Percentiles rank a stretch among this genome's conserved stretches.
These are phyloP conservation scores for Podilymbus podiceps DNA, from an alignment of 2,113 vertebrate species.

Conservation along the genomic window DNA sequence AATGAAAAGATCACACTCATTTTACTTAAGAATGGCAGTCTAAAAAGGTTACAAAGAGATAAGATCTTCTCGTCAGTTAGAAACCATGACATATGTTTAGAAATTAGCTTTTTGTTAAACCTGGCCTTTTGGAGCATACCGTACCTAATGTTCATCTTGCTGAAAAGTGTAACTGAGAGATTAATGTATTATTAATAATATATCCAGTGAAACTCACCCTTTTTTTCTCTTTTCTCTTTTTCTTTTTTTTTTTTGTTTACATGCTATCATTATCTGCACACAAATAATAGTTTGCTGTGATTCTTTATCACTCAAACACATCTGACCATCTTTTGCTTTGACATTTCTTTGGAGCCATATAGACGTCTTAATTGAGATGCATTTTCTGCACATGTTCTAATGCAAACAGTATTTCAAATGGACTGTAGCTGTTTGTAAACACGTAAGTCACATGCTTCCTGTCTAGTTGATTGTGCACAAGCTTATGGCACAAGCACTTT, in stretches of 20 bases:
- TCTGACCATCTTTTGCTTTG: not conserved
- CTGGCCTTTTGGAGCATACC: not conserved
- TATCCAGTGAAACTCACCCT: fast-evolving
- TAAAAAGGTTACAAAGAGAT: not conserved
- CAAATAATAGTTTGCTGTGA: not conserved
- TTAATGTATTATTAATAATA: not conserved
- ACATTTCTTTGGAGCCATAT: not conserved
- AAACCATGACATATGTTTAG: not conserved
- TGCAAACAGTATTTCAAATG: not conserved
- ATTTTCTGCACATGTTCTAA: not conserved
- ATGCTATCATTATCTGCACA: not conserved
- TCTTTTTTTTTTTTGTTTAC: too few species aligned
- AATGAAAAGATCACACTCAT: not conserved
- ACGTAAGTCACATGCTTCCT: fast-evolving
- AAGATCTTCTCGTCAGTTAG: not conserved
- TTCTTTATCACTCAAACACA: not conserved
- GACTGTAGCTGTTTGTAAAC: not conserved
- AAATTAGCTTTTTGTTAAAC: not conserved
- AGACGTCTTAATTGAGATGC: not conserved
- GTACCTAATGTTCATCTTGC: not conserved
- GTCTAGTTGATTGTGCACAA: not conserved
- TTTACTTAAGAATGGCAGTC: not conserved
- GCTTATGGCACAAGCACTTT: not conserved
- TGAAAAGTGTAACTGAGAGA: not conserved
- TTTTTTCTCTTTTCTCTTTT: fast-evolving